Conservation (phyloP, 2,797 vertebrate genomes). For the Vultur gryphus region DNA sequence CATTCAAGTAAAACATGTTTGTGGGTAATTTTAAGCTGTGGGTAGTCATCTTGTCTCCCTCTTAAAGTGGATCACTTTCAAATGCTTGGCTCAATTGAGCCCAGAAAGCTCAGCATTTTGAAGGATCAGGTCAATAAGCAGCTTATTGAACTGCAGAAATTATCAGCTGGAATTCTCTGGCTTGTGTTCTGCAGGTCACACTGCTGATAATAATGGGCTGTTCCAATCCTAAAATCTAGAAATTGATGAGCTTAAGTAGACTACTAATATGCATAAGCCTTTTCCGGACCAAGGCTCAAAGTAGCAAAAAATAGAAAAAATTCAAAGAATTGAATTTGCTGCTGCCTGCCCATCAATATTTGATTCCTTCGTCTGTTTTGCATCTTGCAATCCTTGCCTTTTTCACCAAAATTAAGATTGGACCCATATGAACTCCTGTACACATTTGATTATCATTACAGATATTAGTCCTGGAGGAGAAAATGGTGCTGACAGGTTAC, state of each 20-base stretch:
- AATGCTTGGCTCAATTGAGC: neutral
- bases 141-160: neutral
- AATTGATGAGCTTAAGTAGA: neutral
- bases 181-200: neutral
- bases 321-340: neutral
- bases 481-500: neutral
- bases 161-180: neutral
- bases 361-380: neutral
- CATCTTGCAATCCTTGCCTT: neutral
- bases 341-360: neutral
- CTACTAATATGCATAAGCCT: neutral
- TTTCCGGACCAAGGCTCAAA: neutral
- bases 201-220: neutral
- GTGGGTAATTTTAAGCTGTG: neutral
- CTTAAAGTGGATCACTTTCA: neutral
- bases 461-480: neutral
- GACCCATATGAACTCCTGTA: neutral
- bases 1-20: neutral
- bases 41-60: neutral
- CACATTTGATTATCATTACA: neutral
- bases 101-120: constrained; percentile 1
- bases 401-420: neutral
- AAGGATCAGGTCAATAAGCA: neutral
- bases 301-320: neutral
- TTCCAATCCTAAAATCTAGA: neutral